phyloP scores from a whole-genome alignment of 2,113 vertebrate genomes.

The Dipodomys spectabilis region DNA sequence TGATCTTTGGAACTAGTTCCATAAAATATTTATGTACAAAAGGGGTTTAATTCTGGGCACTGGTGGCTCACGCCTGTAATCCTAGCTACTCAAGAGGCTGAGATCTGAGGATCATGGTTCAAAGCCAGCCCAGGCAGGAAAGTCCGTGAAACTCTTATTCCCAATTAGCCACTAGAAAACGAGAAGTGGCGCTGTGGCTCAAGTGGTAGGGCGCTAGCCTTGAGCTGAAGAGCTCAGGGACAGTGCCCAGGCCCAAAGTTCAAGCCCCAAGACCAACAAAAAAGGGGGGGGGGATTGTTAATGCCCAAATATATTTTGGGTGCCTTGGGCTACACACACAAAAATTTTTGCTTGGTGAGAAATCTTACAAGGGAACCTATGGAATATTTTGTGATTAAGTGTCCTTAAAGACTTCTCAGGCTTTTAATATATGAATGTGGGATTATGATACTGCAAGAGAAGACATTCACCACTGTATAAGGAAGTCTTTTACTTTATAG shows the following conservation, averaged over 20 bases:
- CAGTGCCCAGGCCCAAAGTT: too few relatives aligned
- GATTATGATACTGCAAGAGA: slow-evolving; percentile 5
- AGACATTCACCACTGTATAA: background rate
- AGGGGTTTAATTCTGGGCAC: background rate
- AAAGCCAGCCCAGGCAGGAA: too few relatives aligned
- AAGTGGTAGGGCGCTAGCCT: too few relatives aligned
- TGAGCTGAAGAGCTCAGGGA: too few relatives aligned
- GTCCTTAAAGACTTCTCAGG: background rate
- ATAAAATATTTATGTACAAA: background rate
- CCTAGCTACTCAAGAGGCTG: too few relatives aligned
- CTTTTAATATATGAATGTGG: background rate
- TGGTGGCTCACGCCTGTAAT: too few relatives aligned
- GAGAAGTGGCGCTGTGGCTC: too few relatives aligned
- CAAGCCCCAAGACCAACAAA: too few relatives aligned
- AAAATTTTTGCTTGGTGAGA: background rate
- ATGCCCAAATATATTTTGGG: slow-evolving; percentile 9
- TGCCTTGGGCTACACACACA: background rate
- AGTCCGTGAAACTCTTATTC: too few relatives aligned
- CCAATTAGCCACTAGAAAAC: too few relatives aligned
- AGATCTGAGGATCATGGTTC: too few relatives aligned
- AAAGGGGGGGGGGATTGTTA: background rate
- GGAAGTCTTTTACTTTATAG: background rate
- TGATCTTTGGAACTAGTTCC: slow-evolving; percentile 13
- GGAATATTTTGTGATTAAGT: slow-evolving; percentile 13
- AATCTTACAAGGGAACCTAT: background rate